Base-by-base conservation (phyloP, 2,113 vertebrate species). In the Grus americana region DNA sequence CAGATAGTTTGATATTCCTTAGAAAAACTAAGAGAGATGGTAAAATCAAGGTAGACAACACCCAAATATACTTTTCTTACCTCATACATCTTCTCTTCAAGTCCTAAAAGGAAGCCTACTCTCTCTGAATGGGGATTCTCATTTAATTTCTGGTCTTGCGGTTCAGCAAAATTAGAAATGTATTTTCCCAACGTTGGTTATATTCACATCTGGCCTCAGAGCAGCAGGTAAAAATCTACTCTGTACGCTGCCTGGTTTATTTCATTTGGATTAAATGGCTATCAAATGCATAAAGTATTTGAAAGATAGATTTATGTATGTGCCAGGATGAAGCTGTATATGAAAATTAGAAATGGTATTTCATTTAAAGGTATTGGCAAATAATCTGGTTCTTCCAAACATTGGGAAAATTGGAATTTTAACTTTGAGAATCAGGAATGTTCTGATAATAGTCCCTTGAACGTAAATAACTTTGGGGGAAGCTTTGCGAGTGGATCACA, bases 91-190 rank as follows among this genome's bases (percentile, higher is more conserved):
- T 88, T 93, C 49, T 15, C 23, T 79, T 95, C 36, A 9, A 38
- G 24, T 18, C 21, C 36, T 79, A 71, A 68, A 84, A 85, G 34
- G 72, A 94, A 92, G 8, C 19, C 36, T 88, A 32, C 23, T 88
- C 23, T 73, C 54, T 74, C 70, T 68, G 73, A 95, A 65, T 71
- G 70, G 54, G 42, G 36, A 65, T 79, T 91, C 32, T 62, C 46
- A 72, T 89, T 89, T 95, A 61, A 89, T 95, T 94, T 84, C 70
- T 72, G 30, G 15, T 74, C 67, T 80, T 62, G 66, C 59, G n/a
- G n/a, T 62, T 95, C 79, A 80, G 50, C 20, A 80, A 93, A 93
- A 88, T 76, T 89, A 92, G 79, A 90, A 94, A 71, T 22, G 10
- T 87, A 27, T 34, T 81, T 85, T 86, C 44, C n/a, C 27, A 24